A percentile compares a stretch with the other conserved stretches of the same genome.
Conservation (phyloP, 2,888 invertebrate species). For the Stenodera caucasica region DNA sequence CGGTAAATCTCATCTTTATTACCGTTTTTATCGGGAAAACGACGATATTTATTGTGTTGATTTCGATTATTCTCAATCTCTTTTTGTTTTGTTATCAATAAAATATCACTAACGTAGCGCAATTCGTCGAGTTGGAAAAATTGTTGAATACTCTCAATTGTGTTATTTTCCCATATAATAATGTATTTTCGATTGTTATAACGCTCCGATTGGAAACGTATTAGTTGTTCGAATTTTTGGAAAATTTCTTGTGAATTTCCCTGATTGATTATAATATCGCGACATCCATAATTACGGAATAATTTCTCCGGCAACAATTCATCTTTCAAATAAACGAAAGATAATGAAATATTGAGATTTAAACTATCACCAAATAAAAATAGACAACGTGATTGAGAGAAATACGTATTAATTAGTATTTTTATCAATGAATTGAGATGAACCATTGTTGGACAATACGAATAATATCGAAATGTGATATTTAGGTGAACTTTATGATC, state of each 20-base stretch:
- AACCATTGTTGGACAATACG: neutral
- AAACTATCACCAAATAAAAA: neutral
- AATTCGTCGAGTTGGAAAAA: conserved; percentile 4
- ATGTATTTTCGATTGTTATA: conserved; percentile 2
- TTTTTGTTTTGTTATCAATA: neutral
- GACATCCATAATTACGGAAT: conserved; percentile 12
- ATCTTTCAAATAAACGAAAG: neutral
- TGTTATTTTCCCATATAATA: neutral
- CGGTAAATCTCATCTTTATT: neutral
- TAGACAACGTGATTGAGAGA: neutral
- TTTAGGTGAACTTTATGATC: neutral
- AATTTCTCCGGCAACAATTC: neutral
- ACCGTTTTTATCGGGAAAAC: neutral
- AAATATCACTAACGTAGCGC: conserved; percentile 26
- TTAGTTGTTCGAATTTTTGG: neutral
- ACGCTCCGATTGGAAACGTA: conserved; percentile 5
- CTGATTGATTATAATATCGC: neutral
- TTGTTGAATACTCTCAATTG: neutral
- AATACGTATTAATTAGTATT: conserved; percentile 5
- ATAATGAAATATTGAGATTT: neutral
- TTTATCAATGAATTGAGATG: neutral
- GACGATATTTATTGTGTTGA: neutral
- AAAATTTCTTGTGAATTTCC: neutral
- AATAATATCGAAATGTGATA: neutral
- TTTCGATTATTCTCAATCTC: neutral